These are phyloP conservation scores for Tinamus major DNA, from an alignment of 2,797 vertebrate genomes.

Conservation along the genomic window DNA sequence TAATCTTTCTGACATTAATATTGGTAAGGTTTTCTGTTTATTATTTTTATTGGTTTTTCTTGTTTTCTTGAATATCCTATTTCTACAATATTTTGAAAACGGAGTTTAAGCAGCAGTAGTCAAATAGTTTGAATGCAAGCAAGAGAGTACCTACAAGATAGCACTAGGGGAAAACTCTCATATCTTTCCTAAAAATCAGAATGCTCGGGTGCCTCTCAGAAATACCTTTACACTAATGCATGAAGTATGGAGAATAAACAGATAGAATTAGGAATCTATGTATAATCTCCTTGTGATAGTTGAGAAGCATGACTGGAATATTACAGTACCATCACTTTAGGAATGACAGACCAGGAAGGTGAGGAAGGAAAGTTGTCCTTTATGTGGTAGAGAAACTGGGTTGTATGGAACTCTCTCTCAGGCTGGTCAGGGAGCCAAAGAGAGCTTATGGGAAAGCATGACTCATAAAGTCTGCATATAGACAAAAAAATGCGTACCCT, in stretches of 20 bases:
- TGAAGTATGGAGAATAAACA: background rate
- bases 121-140: background rate
- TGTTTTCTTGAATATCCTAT: no score
- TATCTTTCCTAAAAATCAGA: background rate
- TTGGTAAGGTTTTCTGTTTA: background rate
- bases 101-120: background rate
- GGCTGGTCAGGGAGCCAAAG: no score
- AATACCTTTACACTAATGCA: background rate
- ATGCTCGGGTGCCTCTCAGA: no score
- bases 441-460: background rate
- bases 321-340: background rate
- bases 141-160: background rate
- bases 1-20: background rate
- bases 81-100: no score
- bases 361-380: background rate
- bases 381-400: background rate
- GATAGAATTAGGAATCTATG: background rate
- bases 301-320: background rate
- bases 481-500: no score
- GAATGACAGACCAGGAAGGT: background rate
- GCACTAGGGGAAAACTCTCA: background rate
- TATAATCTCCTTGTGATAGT: background rate
- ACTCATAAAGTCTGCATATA: no score
- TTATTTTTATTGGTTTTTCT: background rate
- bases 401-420: background rate